A percentile compares a stretch with the other conserved stretches of the same genome.
phyloP scores from a whole-genome alignment of 1,140 invertebrate genomes.

The Antheraea pernyi region DNA sequence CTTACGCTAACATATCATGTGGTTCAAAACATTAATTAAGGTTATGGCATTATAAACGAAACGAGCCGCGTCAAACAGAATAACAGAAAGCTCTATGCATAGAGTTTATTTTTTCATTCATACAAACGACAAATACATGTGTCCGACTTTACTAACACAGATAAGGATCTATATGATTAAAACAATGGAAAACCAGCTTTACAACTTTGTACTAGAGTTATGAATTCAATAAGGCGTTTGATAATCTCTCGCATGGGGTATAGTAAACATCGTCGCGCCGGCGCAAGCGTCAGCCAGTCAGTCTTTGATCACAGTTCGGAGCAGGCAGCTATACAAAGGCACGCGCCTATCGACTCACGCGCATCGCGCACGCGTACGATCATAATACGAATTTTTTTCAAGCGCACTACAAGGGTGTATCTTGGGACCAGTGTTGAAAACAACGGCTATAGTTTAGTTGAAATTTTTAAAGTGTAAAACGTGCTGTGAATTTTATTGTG shows the following conservation, averaged over 20 bases:
- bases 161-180: slow-evolving; percentile 37
- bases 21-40: slow-evolving; percentile 72
- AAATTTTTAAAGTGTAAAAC: slow-evolving; percentile 36
- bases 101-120: slow-evolving; percentile 75
- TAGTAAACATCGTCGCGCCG: slow-evolving; percentile 65
- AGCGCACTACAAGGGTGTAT: slow-evolving; percentile 54
- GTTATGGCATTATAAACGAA: slow-evolving; percentile 59
- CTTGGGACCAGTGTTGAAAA: slow-evolving; percentile 48
- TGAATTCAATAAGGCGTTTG: slow-evolving; percentile 32
- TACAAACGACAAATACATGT: slow-evolving; percentile 72
- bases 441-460: slow-evolving; percentile 14
- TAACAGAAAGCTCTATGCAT: slow-evolving; percentile 66
- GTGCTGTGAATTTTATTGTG: slow-evolving; percentile 37
- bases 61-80: slow-evolving; percentile 41
- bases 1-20: slow-evolving; percentile 43
- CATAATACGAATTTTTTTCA: slow-evolving; percentile 49
- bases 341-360: slow-evolving; percentile 44
- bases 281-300: slow-evolving; percentile 58
- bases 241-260: slow-evolving; percentile 62
- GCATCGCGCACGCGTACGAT: slow-evolving; percentile 45
- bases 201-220: background rate
- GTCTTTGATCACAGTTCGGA: slow-evolving; percentile 31
- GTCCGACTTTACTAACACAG: slow-evolving; percentile 72
- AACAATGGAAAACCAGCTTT: slow-evolving; percentile 29
- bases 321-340: slow-evolving; percentile 51